Evolutionary conservation across 2,113 vertebrate species (phyloP).

Genomic region (Polyodon spathula): DNA sequence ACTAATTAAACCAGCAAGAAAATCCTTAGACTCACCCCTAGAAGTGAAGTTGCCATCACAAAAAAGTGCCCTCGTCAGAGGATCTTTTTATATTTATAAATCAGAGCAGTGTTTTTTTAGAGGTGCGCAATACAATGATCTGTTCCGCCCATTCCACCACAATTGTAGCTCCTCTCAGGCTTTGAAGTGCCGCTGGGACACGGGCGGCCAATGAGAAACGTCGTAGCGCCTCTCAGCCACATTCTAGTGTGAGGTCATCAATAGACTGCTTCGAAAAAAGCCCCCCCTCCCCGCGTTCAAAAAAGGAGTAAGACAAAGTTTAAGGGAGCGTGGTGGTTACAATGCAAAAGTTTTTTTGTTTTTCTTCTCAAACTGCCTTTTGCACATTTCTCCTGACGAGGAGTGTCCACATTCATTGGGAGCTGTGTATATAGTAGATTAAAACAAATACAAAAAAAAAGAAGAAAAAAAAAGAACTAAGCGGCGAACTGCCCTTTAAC

Average conservation of each 20-base stretch:
- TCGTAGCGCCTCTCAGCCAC: conserved; percentile 62
- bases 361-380: no score
- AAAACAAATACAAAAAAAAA: no score
- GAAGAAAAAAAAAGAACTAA: no score
- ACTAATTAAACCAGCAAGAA: conserved; percentile 97
- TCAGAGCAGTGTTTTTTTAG: conserved; percentile 97
- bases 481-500: no score
- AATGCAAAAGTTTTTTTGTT: no score
- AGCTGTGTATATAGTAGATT: no score
- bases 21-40: conserved; percentile 98
- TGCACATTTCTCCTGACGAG: no score
- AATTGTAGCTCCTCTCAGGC: conserved; percentile 94
- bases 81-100: conserved; percentile 99
- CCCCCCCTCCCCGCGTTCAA: conserved; percentile 38
- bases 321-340: conserved; percentile 32
- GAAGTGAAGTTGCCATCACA: conserved; percentile 99
- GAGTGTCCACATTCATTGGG: no score
- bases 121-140: conserved; percentile 99
- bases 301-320: conserved; percentile 59
- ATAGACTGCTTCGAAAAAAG: conserved; percentile 48
- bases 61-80: conserved; percentile 95
- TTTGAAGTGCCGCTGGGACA: conserved; percentile 98
- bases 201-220: conserved; percentile 81
- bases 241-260: conserved; percentile 83
- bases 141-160: conserved; percentile 98